Conservation (phyloP, 1,140 invertebrate species). For the Phortica variegata region DNA sequence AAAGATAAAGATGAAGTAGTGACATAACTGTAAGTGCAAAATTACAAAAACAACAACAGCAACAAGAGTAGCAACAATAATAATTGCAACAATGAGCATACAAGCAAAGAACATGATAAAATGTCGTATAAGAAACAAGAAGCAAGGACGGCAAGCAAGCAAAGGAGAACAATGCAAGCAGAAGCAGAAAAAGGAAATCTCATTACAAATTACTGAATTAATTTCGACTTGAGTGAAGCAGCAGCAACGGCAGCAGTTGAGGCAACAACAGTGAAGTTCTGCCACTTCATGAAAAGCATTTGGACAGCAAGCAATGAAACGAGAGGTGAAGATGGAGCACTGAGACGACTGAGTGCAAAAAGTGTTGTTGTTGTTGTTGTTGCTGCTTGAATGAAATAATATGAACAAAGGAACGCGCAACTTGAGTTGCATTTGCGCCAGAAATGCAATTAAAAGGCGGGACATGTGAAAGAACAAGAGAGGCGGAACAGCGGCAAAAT, state of each 20-base stretch:
- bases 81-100: no score
- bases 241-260: background rate
- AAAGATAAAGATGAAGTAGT: constrained; percentile 16
- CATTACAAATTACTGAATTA: constrained; percentile 54
- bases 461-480: no score
- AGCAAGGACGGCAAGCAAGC: constrained; percentile 6
- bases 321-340: background rate
- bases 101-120: constrained; percentile 41
- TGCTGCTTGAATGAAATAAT: no score
- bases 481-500: no score
- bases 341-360: no score
- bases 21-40: background rate
- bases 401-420: constrained; percentile 18
- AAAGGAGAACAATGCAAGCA: constrained; percentile 9
- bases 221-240: constrained; percentile 36
- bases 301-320: constrained; percentile 1
- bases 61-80: no score
- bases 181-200: constrained; percentile 29
- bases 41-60: no score
- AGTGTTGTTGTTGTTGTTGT: background rate
- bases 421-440: constrained; percentile 39
- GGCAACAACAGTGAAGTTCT: background rate
- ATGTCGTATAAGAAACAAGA: constrained; percentile 22
- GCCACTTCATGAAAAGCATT: constrained; percentile 13
- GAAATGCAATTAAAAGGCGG: constrained; percentile 49